phyloP scores from a whole-genome alignment of 2,888 invertebrate species.

The Schrankia costaestrigalis region DNA sequence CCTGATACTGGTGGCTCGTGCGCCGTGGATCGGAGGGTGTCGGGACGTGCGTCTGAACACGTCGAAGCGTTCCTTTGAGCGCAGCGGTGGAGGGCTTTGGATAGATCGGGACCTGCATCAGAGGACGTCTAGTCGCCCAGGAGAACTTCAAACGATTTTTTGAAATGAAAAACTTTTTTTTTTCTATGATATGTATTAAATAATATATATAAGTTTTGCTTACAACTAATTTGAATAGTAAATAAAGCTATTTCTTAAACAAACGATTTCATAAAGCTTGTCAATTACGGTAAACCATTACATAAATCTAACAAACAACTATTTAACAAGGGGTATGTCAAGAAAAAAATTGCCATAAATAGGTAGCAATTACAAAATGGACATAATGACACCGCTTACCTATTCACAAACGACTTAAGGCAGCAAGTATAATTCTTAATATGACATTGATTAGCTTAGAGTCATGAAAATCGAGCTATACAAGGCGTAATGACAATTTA shows the following conservation, averaged over 20 bases:
- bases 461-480: slow-evolving; percentile 56
- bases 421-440: slow-evolving; percentile 77
- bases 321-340: slow-evolving; percentile 33
- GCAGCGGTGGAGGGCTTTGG: too few species aligned
- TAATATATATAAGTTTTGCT: too few species aligned
- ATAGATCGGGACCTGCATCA: too few species aligned
- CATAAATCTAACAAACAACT: slow-evolving; percentile 32
- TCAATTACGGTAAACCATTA: slow-evolving; percentile 18
- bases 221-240: too few species aligned
- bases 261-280: slow-evolving; percentile 8
- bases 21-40: too few species aligned
- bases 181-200: too few species aligned
- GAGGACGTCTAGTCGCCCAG: too few species aligned
- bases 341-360: slow-evolving; percentile 65
- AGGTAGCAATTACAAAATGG: slow-evolving; percentile 72
- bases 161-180: too few species aligned
- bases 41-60: too few species aligned
- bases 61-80: too few species aligned
- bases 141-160: too few species aligned
- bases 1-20: too few species aligned
- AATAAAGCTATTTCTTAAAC: slow-evolving; percentile 5
- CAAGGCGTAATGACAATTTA: slow-evolving; percentile 75
- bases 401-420: slow-evolving; percentile 75
- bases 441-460: slow-evolving; percentile 74
- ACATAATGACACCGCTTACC: slow-evolving; percentile 63